A percentile compares a stretch with the other conserved stretches of the same genome.
Conservation (phyloP, 2,113 vertebrate genomes). For the Pyrgilauda ruficollis region DNA sequence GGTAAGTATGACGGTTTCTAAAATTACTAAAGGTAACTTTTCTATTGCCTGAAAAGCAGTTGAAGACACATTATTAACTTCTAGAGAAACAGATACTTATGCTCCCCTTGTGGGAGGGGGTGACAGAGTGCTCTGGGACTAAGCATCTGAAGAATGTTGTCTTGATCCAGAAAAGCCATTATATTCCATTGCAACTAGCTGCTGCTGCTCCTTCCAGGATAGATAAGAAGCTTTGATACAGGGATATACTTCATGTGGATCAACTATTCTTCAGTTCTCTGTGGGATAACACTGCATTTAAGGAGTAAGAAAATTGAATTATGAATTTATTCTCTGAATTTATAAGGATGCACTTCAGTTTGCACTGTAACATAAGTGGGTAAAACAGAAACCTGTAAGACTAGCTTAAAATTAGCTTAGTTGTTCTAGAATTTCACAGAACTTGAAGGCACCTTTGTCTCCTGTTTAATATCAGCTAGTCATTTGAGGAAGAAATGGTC, state of each 20-base stretch:
- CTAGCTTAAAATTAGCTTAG: not conserved
- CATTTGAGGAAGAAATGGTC: not conserved
- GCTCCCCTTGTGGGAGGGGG: not conserved
- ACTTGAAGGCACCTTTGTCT: not conserved
- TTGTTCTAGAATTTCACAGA: not conserved
- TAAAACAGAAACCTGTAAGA: not conserved
- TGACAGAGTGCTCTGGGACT: not conserved
- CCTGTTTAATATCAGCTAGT: not conserved
- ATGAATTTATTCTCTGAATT: not conserved
- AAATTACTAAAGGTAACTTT: not conserved
- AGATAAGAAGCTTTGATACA: not conserved
- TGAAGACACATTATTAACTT: not conserved
- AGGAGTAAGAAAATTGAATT: not conserved
- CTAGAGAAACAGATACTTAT: not conserved
- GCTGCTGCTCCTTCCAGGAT: not conserved
- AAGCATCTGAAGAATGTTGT: slow-evolving; percentile 5
- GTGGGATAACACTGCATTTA: not conserved
- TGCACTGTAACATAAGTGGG: not conserved
- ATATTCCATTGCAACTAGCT: not conserved
- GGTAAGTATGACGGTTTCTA: not conserved
- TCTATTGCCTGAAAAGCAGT: not conserved
- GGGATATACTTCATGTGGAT: not conserved
- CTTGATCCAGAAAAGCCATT: not conserved
- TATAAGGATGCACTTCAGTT: not conserved
- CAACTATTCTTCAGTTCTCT: not conserved